Evolutionary conservation across 2,888 invertebrate genomes (phyloP), one percentile per base, ranked within the genome.

Genomic region (Himalopsyche japonica): DNA sequence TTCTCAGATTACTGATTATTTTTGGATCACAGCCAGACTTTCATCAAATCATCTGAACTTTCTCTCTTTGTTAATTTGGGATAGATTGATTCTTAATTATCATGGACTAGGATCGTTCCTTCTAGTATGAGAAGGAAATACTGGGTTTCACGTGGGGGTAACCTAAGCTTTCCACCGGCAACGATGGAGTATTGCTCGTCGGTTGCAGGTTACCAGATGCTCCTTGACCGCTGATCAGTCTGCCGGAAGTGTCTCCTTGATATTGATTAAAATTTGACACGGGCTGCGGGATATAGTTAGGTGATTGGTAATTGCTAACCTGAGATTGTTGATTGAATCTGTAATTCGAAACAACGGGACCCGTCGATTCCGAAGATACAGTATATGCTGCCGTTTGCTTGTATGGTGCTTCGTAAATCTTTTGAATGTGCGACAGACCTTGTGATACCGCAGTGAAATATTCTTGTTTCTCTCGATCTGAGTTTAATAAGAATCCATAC

Each of bases 101-200:
- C 76, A 37, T 83, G 81, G 85, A 85, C 85, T 85, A 85, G 85
- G 24, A 70, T 79, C 24, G 5, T 49, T 64, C 78, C 76, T 78
- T 49, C 80, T 86, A 87, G 86, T 87, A 88, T 24, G 85, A 83
- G 83, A 88, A 88, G 76, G 87, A 80, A 64, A 86, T 83, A 32
- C 83, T 82, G 34, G 88, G 88, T 76, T 83, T 86, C 32, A 82
- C 83, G 81, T 87, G 87, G n/a, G 87, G 83, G 83, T 88, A 88
- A 30, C 88, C 27, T 27, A 91, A 89, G 49, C 91, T 89, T 88
- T 92, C 92, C 87, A 92, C 85, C 86, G 83, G 82, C 20, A 84
- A 64, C 0, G 82, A 80, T 57, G 37, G 76, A 24, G 64, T 24
- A 47, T 48, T 82, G 8, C 64, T 34, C 7, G 48, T 37, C 34